A percentile compares a stretch with the other conserved stretches of the same genome.
Conservation (phyloP, 2,888 invertebrate genomes). For the Melieria picta region DNA sequence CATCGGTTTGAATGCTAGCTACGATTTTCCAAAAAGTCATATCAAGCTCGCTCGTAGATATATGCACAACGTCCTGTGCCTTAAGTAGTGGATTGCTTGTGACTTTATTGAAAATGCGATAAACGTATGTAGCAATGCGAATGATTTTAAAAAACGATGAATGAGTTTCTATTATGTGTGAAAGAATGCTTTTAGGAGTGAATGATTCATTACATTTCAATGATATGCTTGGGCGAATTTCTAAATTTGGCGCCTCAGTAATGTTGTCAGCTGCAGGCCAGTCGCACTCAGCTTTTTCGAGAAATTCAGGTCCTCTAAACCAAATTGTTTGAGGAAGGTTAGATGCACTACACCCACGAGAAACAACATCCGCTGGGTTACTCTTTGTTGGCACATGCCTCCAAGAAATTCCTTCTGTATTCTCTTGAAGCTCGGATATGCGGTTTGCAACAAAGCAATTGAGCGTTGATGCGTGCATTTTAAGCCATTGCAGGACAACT, state of each 20-base stretch:
- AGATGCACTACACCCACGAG: slow-evolving; percentile 26
- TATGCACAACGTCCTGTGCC: slow-evolving; percentile 2
- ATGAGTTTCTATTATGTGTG: background rate
- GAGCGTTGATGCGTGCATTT: slow-evolving; percentile 18
- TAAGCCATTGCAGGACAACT: slow-evolving; percentile 32
- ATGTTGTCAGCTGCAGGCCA: slow-evolving; percentile 14
- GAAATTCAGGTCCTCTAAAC: slow-evolving; percentile 33
- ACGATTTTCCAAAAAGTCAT: slow-evolving; percentile 15
- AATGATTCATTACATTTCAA: slow-evolving; percentile 17
- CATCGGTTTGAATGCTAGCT: background rate
- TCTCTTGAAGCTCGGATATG: slow-evolving; percentile 18
- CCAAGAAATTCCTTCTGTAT: slow-evolving; percentile 1
- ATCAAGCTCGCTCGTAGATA: slow-evolving; percentile 5
- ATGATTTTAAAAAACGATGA: slow-evolving; percentile 13
- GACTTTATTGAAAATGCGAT: slow-evolving; percentile 18
- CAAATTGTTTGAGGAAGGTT: slow-evolving; percentile 29
- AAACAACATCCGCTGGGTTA: slow-evolving; percentile 34
- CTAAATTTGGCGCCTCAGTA: background rate
- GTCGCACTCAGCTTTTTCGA: background rate
- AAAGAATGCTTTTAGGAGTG: slow-evolving; percentile 3
- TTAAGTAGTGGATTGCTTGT: background rate
- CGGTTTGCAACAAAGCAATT: slow-evolving; percentile 27
- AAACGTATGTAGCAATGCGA: slow-evolving; percentile 6
- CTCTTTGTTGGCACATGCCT: slow-evolving; percentile 10
- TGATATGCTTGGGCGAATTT: background rate